These are phyloP conservation scores for Diabrotica balteata DNA, from an alignment of 2,888 invertebrate genomes.

Conservation along the genomic window DNA sequence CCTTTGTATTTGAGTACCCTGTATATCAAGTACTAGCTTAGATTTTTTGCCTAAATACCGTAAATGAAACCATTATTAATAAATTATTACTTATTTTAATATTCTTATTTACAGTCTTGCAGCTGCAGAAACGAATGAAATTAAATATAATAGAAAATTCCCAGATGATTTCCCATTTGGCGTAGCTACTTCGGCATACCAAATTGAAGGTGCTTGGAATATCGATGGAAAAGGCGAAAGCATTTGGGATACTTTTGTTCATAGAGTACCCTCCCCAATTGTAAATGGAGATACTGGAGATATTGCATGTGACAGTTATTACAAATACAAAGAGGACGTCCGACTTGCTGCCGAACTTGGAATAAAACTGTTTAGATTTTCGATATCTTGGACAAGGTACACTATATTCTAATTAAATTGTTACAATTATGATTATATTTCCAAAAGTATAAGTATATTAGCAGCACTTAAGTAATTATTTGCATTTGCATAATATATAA, in stretches of 20 bases:
- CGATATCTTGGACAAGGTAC: constrained; percentile 44
- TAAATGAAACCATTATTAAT: no score
- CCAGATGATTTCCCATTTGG: constrained; percentile 35
- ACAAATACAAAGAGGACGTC: constrained; percentile 69
- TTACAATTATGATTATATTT: no score
- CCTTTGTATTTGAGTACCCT: no score
- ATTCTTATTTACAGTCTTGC: no score
- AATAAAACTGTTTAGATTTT: constrained; percentile 63
- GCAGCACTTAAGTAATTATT: background rate
- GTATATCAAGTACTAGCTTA: no score
- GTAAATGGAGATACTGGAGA: constrained; percentile 63
- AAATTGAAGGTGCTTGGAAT: constrained; percentile 45
- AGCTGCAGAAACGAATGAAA: no score
- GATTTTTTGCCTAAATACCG: no score
- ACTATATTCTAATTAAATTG: no score
- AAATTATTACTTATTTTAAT: no score
- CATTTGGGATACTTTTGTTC: constrained; percentile 73
- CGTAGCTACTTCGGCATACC: constrained; percentile 36
- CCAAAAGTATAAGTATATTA: background rate
- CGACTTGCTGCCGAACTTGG: constrained; percentile 65
- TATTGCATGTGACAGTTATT: constrained; percentile 72
- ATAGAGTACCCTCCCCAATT: constrained; percentile 44
- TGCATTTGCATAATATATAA: background rate
- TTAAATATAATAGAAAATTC: constrained; percentile 43
- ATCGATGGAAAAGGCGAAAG: constrained; percentile 65